phyloP scores from a whole-genome alignment of 2,888 invertebrate species.

The Mythimna loreyi region DNA sequence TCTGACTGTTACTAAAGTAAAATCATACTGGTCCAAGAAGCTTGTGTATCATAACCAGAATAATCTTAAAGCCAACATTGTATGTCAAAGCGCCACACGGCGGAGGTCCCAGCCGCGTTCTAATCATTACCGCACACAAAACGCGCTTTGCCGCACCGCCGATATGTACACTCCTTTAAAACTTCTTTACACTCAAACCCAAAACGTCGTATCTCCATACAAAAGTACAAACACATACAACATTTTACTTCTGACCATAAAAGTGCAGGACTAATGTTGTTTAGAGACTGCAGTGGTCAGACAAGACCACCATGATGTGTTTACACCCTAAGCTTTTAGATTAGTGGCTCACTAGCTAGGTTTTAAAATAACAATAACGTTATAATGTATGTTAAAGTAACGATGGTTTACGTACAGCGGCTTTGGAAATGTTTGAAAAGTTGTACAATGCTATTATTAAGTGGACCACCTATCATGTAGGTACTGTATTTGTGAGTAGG shows the following conservation, averaged over 20 bases:
- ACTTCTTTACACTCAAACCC: conserved; percentile 58
- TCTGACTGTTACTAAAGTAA: conserved; percentile 8
- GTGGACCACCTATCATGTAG: conserved; percentile 45
- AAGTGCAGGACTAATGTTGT: conserved; percentile 80
- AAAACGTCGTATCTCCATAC: conserved; percentile 69
- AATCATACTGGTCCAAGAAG: conserved; percentile 30
- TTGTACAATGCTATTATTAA: conserved; percentile 20
- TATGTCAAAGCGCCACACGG: conserved; percentile 83
- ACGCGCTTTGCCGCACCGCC: conserved; percentile 81
- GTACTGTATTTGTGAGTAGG: neutral
- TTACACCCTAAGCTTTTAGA: conserved; percentile 80
- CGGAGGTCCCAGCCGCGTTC: conserved; percentile 82
- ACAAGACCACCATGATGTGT: conserved; percentile 86
- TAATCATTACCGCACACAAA: conserved; percentile 85
- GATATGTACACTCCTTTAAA: conserved; percentile 81
- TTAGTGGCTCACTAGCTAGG: conserved; percentile 72
- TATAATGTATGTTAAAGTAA: conserved; percentile 74
- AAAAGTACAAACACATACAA: conserved; percentile 56
- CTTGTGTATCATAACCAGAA: conserved; percentile 68
- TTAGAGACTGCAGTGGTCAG: conserved; percentile 79
- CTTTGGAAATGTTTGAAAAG: conserved; percentile 29
- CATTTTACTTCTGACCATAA: conserved; percentile 66
- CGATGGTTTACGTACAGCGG: conserved; percentile 52
- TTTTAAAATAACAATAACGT: conserved; percentile 80
- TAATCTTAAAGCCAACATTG: conserved; percentile 68